Percentiles rank a stretch among this genome's conserved stretches.
phyloP scores from a whole-genome alignment of 2,113 vertebrate genomes.

The Herpetotheres cachinnans region DNA sequence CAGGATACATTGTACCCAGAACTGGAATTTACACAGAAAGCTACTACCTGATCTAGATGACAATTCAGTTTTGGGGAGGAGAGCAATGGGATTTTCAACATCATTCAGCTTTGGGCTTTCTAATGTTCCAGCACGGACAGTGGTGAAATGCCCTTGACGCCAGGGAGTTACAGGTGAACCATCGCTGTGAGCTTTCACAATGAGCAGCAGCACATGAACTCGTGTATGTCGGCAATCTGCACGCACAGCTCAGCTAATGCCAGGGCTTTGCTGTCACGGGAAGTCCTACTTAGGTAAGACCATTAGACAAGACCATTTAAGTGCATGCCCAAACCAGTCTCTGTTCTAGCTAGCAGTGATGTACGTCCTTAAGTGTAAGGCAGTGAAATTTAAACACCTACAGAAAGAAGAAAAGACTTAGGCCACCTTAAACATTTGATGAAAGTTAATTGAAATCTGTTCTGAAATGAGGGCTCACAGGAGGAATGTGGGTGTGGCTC shows the following conservation, averaged over 20 bases:
- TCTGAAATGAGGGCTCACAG: not conserved
- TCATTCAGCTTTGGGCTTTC: not conserved
- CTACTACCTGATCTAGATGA: not conserved
- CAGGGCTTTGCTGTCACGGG: not conserved
- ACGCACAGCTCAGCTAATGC: not conserved
- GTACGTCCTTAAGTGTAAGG: not conserved
- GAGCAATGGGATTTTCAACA: not conserved
- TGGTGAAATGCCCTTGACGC: not conserved
- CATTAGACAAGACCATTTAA: not conserved
- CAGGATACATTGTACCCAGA: not conserved
- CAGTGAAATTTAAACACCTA: not conserved
- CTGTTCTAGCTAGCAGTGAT: not conserved
- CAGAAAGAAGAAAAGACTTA: not conserved
- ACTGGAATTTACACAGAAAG: not conserved
- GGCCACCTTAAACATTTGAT: conserved; percentile 37
- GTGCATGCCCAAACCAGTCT: not conserved
- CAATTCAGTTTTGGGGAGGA: fast-evolving
- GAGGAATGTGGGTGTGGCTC: conserved; percentile 40
- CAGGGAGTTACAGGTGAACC: not conserved
- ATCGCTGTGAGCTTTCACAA: not conserved
- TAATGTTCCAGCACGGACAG: not conserved
- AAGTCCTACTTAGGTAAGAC: not conserved
- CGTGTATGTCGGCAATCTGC: fast-evolving
- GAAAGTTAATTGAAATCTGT: conserved; percentile 35
- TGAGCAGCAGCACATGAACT: not conserved